Conservation (phyloP, 2,888 invertebrate species). For the Pachycephus smyrnensis region DNA sequence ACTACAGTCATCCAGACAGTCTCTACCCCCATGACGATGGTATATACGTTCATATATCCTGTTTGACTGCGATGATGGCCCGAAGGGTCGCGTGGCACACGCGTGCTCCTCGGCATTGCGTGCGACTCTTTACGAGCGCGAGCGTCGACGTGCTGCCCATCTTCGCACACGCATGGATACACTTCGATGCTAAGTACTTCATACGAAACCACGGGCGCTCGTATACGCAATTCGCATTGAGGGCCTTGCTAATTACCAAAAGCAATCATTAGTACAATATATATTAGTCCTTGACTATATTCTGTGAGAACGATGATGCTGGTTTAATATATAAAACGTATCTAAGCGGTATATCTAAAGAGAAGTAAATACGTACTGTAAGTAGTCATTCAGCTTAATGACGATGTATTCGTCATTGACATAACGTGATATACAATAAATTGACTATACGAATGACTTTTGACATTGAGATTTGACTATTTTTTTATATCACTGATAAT, state of each 20-base stretch:
- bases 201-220: background rate
- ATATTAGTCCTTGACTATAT: background rate
- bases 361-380: no score
- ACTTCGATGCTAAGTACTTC: background rate
- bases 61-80: background rate
- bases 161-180: constrained; percentile 44
- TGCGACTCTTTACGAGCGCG: constrained; percentile 40
- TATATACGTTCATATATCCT: background rate
- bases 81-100: constrained; percentile 50
- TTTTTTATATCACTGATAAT: background rate
- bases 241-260: background rate
- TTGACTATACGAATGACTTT: no score
- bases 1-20: background rate
- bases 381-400: no score
- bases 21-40: background rate
- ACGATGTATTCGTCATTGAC: no score
- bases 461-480: background rate
- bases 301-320: background rate
- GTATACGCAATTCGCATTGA: background rate
- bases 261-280: background rate
- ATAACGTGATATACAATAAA: no score
- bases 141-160: constrained; percentile 37
- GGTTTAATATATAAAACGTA: background rate
- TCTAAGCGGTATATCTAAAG: background rate
- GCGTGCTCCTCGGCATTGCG: constrained; percentile 48